Evolutionary conservation across 1,140 invertebrate species (phyloP).

Genomic region (Idris sp.): DNA sequence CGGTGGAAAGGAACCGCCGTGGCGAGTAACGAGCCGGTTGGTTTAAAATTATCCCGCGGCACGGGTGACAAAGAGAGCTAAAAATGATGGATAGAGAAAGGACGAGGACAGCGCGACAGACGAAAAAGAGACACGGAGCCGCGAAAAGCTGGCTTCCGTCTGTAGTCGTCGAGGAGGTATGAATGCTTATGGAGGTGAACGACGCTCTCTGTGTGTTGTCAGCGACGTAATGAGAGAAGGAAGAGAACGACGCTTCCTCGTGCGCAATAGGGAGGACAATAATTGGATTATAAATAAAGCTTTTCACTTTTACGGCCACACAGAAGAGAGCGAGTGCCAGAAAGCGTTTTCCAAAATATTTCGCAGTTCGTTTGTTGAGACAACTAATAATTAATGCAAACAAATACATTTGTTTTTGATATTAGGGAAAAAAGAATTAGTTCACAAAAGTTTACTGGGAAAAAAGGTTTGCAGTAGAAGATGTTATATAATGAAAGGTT

Average conservation of each 20-base stretch:
- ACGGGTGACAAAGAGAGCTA: slow-evolving; percentile 58
- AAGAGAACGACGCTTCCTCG: slow-evolving; percentile 51
- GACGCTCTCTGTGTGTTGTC: slow-evolving; percentile 31
- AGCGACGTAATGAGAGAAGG: slow-evolving; percentile 43
- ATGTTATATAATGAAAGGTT: no score
- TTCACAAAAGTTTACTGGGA: no score
- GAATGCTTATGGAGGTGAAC: slow-evolving; percentile 55
- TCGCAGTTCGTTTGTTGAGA: no score
- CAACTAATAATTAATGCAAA: no score
- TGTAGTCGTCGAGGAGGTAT: slow-evolving; percentile 23
- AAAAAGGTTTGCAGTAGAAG: no score
- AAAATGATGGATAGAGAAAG: slow-evolving; percentile 61
- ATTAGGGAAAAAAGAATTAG: no score
- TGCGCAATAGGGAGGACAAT: slow-evolving; percentile 57
- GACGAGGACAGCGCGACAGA: slow-evolving; percentile 33
- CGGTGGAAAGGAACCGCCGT: slow-evolving; percentile 40
- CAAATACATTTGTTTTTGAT: no score
- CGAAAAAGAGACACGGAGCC: slow-evolving; percentile 33
- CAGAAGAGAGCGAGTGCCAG: slow-evolving; percentile 15
- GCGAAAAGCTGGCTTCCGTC: slow-evolving; percentile 35
- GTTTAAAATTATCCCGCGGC: slow-evolving; percentile 62
- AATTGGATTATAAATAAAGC: slow-evolving; percentile 62
- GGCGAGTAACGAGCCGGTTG: slow-evolving; percentile 54
- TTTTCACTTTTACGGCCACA: slow-evolving; percentile 50
- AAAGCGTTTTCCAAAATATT: slow-evolving; percentile 31